phyloP scores from a whole-genome alignment of 2,888 invertebrate genomes.

The Dysmachus trigonus region DNA sequence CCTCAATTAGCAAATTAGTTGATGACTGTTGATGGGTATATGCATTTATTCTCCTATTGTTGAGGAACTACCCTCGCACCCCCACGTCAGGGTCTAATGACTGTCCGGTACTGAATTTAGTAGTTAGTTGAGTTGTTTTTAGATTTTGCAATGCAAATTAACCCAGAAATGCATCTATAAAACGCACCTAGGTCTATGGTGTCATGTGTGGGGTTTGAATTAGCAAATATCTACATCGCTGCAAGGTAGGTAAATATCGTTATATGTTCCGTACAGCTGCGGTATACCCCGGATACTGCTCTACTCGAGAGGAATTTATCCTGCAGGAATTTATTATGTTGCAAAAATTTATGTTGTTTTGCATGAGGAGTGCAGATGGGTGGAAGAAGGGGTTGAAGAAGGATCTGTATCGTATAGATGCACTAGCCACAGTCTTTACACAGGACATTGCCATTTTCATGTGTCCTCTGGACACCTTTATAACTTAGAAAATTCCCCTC shows the following conservation, averaged over 20 bases:
- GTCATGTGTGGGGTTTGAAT: neutral
- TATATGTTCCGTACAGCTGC: neutral
- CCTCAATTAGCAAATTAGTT: slow-evolving; percentile 9
- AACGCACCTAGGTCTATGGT: neutral
- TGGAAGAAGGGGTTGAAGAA: neutral
- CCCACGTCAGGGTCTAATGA: neutral
- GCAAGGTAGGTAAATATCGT: neutral
- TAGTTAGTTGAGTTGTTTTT: neutral
- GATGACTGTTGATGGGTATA: neutral
- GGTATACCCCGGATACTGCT: neutral
- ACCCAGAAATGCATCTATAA: neutral
- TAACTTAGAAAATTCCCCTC: neutral
- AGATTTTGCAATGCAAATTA: neutral
- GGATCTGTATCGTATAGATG: neutral
- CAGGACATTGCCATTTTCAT: neutral
- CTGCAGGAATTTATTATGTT: neutral
- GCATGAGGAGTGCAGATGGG: neutral
- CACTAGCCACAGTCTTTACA: neutral
- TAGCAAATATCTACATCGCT: neutral
- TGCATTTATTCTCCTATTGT: neutral
- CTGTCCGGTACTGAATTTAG: neutral
- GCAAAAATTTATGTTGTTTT: neutral
- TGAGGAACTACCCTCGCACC: neutral
- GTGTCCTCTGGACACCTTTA: neutral
- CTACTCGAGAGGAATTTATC: neutral